These are phyloP conservation scores for Pseudorhombus dupliciocellatus DNA, from an alignment of 2,113 vertebrate genomes.

Conservation along the genomic window DNA sequence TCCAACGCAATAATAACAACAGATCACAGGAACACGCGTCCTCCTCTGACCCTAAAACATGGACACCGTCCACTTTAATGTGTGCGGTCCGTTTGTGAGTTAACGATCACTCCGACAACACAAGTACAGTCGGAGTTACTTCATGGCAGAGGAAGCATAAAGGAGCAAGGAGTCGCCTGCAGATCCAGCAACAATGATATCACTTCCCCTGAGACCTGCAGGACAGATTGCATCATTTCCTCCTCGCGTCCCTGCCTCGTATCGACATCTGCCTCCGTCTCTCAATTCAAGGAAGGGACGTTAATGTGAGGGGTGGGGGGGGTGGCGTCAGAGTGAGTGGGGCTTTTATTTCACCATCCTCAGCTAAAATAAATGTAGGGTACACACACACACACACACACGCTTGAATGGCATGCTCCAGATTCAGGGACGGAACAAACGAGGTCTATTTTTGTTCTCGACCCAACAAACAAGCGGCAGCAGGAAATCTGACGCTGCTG, in stretches of 20 bases:
- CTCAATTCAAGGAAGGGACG: conserved; percentile 44
- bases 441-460: conserved; percentile 54
- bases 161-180: conserved; percentile 45
- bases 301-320: conserved; percentile 10
- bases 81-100: no score
- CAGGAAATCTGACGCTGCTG: conserved; percentile 48
- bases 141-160: conserved; percentile 12
- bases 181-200: conserved; percentile 67
- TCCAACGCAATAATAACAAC: background rate
- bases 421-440: conserved; percentile 49
- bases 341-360: background rate
- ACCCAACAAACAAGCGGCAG: conserved; percentile 53
- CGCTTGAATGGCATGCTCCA: conserved; percentile 6
- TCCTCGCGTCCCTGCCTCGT: conserved; percentile 22
- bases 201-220: conserved; percentile 65
- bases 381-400: conserved; percentile 6
- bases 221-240: conserved; percentile 70
- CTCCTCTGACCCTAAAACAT: no score
- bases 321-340: background rate
- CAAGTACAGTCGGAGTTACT: background rate
- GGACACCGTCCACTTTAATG: no score
- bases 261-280: conserved; percentile 59
- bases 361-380: background rate
- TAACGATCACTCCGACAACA: no score
- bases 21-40: background rate